These are phyloP conservation scores for Panonychus citri DNA, from an alignment of 1,140 invertebrate species.

Conservation along the genomic window DNA sequence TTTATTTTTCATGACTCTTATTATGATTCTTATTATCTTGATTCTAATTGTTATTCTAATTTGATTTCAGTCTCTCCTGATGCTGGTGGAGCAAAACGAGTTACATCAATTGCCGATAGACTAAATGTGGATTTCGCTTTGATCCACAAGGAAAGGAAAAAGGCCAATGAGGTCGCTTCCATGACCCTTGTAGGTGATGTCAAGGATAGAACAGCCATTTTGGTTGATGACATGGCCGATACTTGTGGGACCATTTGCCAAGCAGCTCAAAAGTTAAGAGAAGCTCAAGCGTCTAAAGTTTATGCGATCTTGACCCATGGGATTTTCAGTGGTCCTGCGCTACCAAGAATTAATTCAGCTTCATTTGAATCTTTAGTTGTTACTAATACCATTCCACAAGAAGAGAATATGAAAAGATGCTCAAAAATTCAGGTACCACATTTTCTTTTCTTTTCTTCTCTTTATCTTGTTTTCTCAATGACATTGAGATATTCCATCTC, in stretches of 20 bases:
- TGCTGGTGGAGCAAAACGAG: slow-evolving; percentile 92
- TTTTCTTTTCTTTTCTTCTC: too few species aligned
- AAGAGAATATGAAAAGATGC: slow-evolving; percentile 81
- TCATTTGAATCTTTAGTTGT: slow-evolving; percentile 95
- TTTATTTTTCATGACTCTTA: too few species aligned
- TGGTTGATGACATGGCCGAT: slow-evolving; percentile 98
- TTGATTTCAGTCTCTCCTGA: slow-evolving; percentile 96
- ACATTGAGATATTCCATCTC: too few species aligned
- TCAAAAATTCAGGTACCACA: slow-evolving; percentile 87
- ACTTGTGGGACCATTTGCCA: slow-evolving; percentile 96
- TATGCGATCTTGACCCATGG: slow-evolving; percentile 96
- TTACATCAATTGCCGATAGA: slow-evolving; percentile 79
- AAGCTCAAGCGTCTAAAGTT: slow-evolving; percentile 89
- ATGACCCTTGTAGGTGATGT: slow-evolving; percentile 97
- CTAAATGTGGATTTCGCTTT: slow-evolving; percentile 94
- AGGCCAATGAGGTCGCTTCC: slow-evolving; percentile 88
- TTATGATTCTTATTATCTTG: too few species aligned
- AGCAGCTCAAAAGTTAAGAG: slow-evolving; percentile 65
- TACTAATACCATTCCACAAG: slow-evolving; percentile 99
- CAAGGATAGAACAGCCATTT: slow-evolving; percentile 75
- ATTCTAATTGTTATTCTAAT: too few species aligned
- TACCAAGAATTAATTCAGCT: slow-evolving; percentile 81
- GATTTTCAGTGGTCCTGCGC: slow-evolving; percentile 88
- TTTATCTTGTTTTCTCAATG: too few species aligned
- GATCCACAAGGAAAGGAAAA: slow-evolving; percentile 95